Base-by-base conservation (phyloP, 2,113 vertebrate species). In the Dromas ardeola region DNA sequence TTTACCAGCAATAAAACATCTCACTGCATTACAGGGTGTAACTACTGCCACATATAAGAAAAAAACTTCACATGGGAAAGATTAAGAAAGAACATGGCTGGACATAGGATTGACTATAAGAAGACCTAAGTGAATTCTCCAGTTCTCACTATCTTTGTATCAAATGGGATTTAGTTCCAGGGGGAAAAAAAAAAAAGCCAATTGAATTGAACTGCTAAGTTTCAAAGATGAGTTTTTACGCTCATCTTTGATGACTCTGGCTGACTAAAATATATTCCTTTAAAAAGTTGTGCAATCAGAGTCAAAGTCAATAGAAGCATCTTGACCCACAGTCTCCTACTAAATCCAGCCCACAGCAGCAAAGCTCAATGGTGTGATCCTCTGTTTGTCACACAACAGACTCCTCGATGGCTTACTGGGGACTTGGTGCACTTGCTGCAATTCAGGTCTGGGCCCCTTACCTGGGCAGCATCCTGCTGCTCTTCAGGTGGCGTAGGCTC, bases 151-250 rank as follows among this genome's bases (percentile, higher is more conserved):
- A 15, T 40, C 73, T 90, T 87, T 72, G 22, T 47, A 63, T 71
- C 16, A 84, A 81, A 74, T 15, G 6, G 20, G 34, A 76, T 81
- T 79, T 70, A 56, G 8, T n/a, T 77, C 15, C 11, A 21, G 22
- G 1, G 4, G 2, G 16, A 12, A 13, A 30, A 42, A 16, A 12
- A 69, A 11, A 10, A 5, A n/a, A 36, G 4, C 6, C 38, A 55
- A 47, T 42, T 50, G 19, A 88, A 86, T 21, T 30, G 19, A 69
- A 50, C 30, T 81, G 42, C 81, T 81, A n/a, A 47, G 26, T n/a
- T 17, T 95, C 20, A n/a, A 15, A 53, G 52, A 53, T 53, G 52
- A 26, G 52, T 27, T 53, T 53, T 53, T 53, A 27, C 27, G 52
- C 26, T 53, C 52, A 55, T 70, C 56, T 71, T 71, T 87, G 47